phyloP scores from a whole-genome alignment of 2,888 invertebrate genomes.

The Iselma pallidipennis region DNA sequence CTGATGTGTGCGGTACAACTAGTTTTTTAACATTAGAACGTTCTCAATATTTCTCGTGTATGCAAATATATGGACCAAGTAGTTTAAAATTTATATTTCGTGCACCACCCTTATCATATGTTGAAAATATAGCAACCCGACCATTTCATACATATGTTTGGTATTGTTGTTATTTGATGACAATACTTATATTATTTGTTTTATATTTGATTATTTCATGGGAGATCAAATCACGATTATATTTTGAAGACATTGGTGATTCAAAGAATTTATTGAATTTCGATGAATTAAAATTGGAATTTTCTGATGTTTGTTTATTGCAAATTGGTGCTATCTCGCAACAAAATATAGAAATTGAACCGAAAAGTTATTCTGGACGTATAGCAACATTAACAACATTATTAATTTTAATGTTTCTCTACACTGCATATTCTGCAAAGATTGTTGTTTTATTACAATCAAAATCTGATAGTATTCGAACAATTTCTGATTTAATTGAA shows the following conservation, averaged over 20 bases:
- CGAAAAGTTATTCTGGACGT: slow-evolving; percentile 55
- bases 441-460: slow-evolving; percentile 68
- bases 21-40: slow-evolving; percentile 1
- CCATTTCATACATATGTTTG: slow-evolving; percentile 17
- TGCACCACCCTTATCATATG: slow-evolving; percentile 14
- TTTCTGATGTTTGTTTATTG: slow-evolving; percentile 43
- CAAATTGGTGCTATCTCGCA: slow-evolving; percentile 56
- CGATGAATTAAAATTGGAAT: neutral
- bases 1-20: slow-evolving; percentile 60
- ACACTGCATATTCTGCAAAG: slow-evolving; percentile 68
- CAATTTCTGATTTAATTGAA: slow-evolving; percentile 58
- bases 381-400: slow-evolving; percentile 37
- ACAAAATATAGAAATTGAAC: slow-evolving; percentile 54
- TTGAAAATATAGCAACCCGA: slow-evolving; percentile 16
- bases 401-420: slow-evolving; percentile 59
- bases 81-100: slow-evolving; percentile 13
- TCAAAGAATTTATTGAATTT: slow-evolving; percentile 9
- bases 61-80: neutral
- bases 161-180: slow-evolving; percentile 4
- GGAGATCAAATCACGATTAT: neutral
- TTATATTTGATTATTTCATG: slow-evolving; percentile 5
- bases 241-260: neutral
- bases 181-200: neutral
- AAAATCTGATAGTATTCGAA: slow-evolving; percentile 61
- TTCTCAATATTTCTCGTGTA: neutral